These are phyloP conservation scores for Patella caerulea DNA, from an alignment of 2,888 invertebrate species.

Conservation along the genomic window DNA sequence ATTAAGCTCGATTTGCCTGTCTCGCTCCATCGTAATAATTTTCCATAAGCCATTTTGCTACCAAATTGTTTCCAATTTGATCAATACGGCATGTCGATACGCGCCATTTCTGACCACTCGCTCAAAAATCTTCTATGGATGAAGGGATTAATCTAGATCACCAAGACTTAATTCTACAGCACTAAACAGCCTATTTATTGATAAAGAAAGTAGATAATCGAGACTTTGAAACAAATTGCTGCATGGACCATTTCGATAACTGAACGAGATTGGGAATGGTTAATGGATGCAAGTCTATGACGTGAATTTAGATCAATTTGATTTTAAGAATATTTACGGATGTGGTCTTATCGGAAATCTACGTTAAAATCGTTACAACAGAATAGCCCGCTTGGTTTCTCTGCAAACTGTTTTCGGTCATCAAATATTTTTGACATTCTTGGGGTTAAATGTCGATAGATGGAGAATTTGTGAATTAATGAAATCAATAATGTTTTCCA, in stretches of 20 bases:
- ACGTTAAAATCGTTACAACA: no score
- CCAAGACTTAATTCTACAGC: not conserved
- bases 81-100: slow-evolving; percentile 1
- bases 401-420: no score
- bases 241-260: not conserved
- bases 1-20: slow-evolving; percentile 1
- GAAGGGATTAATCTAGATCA: not conserved
- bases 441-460: no score
- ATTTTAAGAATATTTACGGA: not conserved
- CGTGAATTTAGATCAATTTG: slow-evolving; percentile 1
- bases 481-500: no score
- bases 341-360: not conserved
- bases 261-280: not conserved
- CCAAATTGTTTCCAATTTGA: slow-evolving; percentile 12
- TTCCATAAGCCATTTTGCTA: slow-evolving; percentile 13
- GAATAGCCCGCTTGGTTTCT: no score
- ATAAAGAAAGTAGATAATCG: not conserved
- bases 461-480: no score
- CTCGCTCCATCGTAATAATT: not conserved
- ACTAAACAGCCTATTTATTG: no score
- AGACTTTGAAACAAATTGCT: slow-evolving; percentile 3
- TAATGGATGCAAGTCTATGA: not conserved
- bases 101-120: slow-evolving; percentile 9
- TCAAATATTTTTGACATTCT: no score
- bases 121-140: not conserved